Conservation (phyloP, 2,113 vertebrate genomes). For the Petroica traversi region DNA sequence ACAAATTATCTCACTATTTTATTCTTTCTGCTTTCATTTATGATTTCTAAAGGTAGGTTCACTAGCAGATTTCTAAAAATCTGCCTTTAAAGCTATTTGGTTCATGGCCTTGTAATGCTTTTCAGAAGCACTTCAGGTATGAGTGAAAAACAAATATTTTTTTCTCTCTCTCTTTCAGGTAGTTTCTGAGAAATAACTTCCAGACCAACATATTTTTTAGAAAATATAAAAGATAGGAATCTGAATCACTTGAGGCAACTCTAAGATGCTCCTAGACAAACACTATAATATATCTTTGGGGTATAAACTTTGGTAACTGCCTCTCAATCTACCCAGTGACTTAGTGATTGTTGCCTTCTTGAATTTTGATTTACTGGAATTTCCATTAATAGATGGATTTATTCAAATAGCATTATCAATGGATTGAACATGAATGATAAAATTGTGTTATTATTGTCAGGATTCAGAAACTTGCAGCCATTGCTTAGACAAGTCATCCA, state of each 20-base stretch:
- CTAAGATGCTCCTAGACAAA: background rate
- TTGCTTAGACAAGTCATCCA: background rate
- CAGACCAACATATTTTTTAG: background rate
- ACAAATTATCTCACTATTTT: background rate
- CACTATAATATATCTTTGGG: background rate
- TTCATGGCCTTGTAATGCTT: background rate
- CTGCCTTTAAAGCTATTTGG: background rate
- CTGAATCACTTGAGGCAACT: background rate
- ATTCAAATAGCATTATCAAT: background rate
- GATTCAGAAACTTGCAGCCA: background rate
- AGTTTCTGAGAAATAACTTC: background rate
- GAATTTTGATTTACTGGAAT: background rate
- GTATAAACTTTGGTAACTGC: background rate
- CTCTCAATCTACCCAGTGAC: background rate
- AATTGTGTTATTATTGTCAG: background rate
- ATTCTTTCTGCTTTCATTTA: background rate
- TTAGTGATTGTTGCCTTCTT: background rate
- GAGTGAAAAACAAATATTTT: background rate
- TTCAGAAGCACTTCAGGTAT: background rate
- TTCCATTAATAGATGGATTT: background rate
- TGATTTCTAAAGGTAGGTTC: background rate
- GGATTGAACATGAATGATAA: background rate
- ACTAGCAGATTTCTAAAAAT: background rate
- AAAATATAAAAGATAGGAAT: background rate
- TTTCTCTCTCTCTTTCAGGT: background rate